phyloP scores from a whole-genome alignment of 2,797 vertebrate genomes.

The Takifugu rubripes region DNA sequence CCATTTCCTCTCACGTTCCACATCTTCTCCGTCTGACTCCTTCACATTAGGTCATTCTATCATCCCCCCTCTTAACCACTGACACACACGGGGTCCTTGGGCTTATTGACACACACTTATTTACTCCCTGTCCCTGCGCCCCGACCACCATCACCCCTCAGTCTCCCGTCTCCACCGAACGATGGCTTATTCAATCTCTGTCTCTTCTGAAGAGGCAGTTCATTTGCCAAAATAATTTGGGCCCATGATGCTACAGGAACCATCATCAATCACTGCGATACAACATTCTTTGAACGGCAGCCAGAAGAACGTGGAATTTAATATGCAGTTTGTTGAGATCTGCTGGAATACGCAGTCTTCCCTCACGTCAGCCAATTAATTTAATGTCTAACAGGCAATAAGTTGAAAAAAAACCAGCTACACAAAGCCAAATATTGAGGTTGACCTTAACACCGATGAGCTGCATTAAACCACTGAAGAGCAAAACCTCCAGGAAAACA shows the following conservation, averaged over 20 bases:
- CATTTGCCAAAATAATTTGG: conserved; percentile 52
- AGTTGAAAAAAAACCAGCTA: too few species aligned
- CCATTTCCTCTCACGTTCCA: neutral
- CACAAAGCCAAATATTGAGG: neutral
- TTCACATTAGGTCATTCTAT: conserved; percentile 9
- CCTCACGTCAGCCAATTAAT: neutral
- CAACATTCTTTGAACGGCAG: conserved; percentile 22
- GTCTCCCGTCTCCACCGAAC: conserved; percentile 24
- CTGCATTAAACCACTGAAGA: neutral
- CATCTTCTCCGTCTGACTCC: conserved; percentile 13
- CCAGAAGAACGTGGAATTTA: conserved; percentile 2
- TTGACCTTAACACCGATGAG: neutral
- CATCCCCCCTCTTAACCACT: conserved; percentile 1
- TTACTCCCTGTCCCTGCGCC: conserved; percentile 1
- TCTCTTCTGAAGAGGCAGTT: conserved; percentile 39
- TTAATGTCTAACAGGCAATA: neutral
- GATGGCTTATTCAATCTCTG: conserved; percentile 57
- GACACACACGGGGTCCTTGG: too few species aligned
- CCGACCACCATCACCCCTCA: neutral
- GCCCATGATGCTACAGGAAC: conserved; percentile 34
- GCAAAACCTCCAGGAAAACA: conserved; percentile 6
- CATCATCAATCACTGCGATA: conserved; percentile 37
- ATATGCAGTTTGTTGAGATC: neutral
- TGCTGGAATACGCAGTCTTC: neutral
- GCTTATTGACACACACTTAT: neutral